Percentiles rank a stretch among this genome's conserved stretches.
Conservation (phyloP, 2,113 vertebrate species). For the Seriola quinqueradiata region DNA sequence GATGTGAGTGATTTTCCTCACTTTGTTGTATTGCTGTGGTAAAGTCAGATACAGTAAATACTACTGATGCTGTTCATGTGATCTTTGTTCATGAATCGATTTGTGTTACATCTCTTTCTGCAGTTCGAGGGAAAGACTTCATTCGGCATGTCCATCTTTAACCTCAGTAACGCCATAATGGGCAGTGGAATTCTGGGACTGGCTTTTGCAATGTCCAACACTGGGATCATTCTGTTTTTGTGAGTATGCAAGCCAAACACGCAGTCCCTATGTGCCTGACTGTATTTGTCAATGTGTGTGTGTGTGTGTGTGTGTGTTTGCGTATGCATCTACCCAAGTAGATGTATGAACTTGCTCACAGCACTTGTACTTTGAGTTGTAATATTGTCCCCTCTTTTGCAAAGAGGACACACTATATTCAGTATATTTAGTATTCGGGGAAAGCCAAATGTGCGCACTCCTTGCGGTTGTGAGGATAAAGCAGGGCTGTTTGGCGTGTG, state of each 20-base stretch:
- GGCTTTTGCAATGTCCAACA: constrained; percentile 90
- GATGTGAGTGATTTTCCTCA: constrained; percentile 75
- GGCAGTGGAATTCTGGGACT: constrained; percentile 90
- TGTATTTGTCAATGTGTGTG: neutral
- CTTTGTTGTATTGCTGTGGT: neutral
- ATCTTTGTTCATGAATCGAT: neutral
- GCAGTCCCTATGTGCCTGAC: neutral
- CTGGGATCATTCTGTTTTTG: constrained; percentile 89
- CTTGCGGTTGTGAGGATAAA: constrained; percentile 19
- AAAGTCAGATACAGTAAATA: neutral
- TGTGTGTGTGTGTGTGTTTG: neutral
- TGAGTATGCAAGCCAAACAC: constrained; percentile 78
- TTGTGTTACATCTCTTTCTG: constrained; percentile 26
- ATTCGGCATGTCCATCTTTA: constrained; percentile 90
- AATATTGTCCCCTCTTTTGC: neutral
- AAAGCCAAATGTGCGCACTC: neutral
- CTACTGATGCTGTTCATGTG: neutral
- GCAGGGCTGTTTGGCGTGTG: constrained; percentile 2
- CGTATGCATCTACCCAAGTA: neutral
- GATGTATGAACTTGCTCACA: constrained; percentile 5
- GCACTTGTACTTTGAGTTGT: neutral
- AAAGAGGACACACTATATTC: neutral
- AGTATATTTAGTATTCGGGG: constrained; percentile 21
- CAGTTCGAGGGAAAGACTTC: constrained; percentile 91
- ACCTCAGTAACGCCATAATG: constrained; percentile 92